phyloP scores from a whole-genome alignment of 1,140 invertebrate species.

The Temnothorax curvispinosus region DNA sequence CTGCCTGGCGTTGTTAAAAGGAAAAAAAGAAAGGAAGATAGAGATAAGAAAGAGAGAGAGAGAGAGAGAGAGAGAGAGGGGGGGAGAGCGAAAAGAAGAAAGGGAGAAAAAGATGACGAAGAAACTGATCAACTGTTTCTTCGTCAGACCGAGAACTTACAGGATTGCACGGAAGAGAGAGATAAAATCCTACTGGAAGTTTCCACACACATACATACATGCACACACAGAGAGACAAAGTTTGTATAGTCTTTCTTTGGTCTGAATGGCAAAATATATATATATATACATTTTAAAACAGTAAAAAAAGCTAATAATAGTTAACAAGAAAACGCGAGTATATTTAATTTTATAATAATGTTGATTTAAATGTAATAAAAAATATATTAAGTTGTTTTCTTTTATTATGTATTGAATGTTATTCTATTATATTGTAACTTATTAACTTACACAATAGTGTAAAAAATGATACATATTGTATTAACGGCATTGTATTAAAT shows the following conservation, averaged over 20 bases:
- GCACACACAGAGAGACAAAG: neutral
- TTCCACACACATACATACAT: neutral
- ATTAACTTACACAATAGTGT: neutral
- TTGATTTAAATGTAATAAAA: neutral
- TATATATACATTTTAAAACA: neutral
- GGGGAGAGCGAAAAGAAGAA: no score
- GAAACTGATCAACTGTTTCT: slow-evolving; percentile 37
- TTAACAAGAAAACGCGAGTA: neutral
- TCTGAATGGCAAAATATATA: neutral
- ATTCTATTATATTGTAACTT: neutral
- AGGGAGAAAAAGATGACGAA: neutral
- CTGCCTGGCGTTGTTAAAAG: slow-evolving; percentile 28
- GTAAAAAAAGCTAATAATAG: neutral
- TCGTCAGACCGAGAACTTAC: neutral
- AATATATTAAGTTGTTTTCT: neutral
- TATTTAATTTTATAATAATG: neutral
- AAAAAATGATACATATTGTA: neutral
- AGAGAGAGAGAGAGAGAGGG: neutral
- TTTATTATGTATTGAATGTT: neutral
- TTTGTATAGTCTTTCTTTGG: neutral
- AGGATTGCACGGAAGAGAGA: neutral
- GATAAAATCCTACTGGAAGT: neutral
- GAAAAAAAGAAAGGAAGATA: neutral
- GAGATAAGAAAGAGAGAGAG: neutral
- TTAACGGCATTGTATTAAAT: neutral